Evolutionary conservation across 2,888 invertebrate species (phyloP).

Genomic region (Vandiemenella viatica): DNA sequence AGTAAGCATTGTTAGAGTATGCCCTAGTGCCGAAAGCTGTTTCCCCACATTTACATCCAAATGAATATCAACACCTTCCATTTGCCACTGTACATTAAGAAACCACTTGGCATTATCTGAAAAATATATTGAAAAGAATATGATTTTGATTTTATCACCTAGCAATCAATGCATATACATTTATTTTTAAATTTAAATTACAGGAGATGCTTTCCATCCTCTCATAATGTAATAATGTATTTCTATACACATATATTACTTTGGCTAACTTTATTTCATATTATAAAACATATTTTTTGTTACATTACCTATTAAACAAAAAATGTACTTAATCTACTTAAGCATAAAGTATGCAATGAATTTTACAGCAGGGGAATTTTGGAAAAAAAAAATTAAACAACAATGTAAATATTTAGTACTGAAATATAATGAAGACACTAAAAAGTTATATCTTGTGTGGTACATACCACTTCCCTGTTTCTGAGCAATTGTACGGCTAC

Average conservation of each 20-base stretch:
- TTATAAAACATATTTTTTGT: too few relatives aligned
- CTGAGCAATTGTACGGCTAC: slow-evolving; percentile 79
- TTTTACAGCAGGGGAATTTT: too few relatives aligned
- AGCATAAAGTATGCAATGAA: too few relatives aligned
- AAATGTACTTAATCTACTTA: too few relatives aligned
- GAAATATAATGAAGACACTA: not conserved
- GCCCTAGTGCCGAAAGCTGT: slow-evolving; percentile 82
- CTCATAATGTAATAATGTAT: too few relatives aligned
- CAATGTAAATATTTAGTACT: too few relatives aligned
- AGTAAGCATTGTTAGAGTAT: slow-evolving; percentile 88
- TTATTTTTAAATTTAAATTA: too few relatives aligned
- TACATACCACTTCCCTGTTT: slow-evolving; percentile 49
- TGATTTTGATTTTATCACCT: not conserved
- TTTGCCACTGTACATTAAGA: slow-evolving; percentile 94
- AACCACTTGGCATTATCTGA: slow-evolving; percentile 94
- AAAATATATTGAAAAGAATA: slow-evolving; percentile 7
- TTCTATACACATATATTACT: too few relatives aligned
- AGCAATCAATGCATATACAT: not conserved
- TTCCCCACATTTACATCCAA: slow-evolving; percentile 92
- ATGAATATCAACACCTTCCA: slow-evolving; percentile 97
- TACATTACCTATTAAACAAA: too few relatives aligned
- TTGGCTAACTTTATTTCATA: too few relatives aligned
- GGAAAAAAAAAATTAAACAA: too few relatives aligned
- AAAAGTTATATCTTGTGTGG: not conserved
- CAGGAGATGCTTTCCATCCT: too few relatives aligned